Conservation (phyloP, 2,797 vertebrate species). For the Geotrypetes seraphini region DNA sequence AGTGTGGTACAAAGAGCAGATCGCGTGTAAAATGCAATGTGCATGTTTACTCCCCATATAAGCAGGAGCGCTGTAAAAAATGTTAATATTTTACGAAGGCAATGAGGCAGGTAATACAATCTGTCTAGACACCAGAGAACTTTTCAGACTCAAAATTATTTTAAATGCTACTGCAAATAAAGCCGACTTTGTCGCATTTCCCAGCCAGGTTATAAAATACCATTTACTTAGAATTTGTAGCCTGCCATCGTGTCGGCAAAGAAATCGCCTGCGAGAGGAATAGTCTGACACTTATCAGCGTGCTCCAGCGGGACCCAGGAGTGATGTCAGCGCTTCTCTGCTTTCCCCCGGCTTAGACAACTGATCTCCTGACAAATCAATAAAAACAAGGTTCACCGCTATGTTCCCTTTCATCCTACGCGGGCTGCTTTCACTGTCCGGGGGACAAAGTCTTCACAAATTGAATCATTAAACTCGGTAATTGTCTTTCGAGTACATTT, state of each 20-base stretch:
- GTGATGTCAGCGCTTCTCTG: conserved; percentile 29
- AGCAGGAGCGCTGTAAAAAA: conserved; percentile 11
- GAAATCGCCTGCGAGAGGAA: conserved; percentile 41
- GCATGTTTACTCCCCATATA: conserved; percentile 25
- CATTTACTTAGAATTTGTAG: conserved; percentile 45
- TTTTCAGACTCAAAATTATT: conserved; percentile 41
- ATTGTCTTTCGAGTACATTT: conserved; percentile 29
- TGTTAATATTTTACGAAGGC: conserved; percentile 45
- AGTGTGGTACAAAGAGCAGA: conserved; percentile 3
- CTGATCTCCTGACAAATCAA: conserved; percentile 47
- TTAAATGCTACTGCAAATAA: conserved; percentile 37
- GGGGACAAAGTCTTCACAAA: conserved; percentile 18
- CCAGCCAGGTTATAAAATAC: conserved; percentile 36
- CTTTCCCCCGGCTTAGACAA: conserved; percentile 38
- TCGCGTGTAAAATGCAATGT: conserved; percentile 23
- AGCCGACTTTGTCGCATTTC: conserved; percentile 10
- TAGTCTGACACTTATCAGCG: conserved; percentile 26
- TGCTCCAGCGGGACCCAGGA: conserved; percentile 27
- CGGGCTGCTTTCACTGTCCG: conserved; percentile 23
- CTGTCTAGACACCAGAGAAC: conserved; percentile 50
- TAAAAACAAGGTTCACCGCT: conserved; percentile 42
- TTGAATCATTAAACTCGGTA: conserved; percentile 34
- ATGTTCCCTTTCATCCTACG: conserved; percentile 25
- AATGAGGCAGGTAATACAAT: conserved; percentile 36
- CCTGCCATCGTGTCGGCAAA: conserved; percentile 36